These are phyloP conservation scores for Nixonia krombeini DNA, from an alignment of 1,140 invertebrate species.

Conservation along the genomic window DNA sequence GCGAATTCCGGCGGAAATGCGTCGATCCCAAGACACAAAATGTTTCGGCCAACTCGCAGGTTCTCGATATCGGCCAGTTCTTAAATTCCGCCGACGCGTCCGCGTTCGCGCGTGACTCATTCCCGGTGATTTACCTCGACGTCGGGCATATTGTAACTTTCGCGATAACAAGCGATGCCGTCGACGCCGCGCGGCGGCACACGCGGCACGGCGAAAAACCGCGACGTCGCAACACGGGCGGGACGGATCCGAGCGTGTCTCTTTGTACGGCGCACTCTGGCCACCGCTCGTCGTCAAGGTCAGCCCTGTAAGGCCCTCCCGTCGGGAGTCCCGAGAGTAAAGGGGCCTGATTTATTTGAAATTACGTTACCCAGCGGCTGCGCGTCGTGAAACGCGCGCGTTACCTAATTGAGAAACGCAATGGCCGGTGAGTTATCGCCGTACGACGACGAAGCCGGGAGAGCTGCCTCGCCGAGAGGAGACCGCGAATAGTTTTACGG, in stretches of 20 bases:
- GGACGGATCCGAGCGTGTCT: neutral
- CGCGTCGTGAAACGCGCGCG: constrained; percentile 31
- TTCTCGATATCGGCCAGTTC: no score
- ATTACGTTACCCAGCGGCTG: constrained; percentile 58
- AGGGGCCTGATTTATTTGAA: constrained; percentile 67
- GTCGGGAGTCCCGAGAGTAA: constrained; percentile 39
- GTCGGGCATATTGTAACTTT: neutral
- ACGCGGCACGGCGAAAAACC: neutral
- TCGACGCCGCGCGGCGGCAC: no score
- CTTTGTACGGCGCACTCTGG: constrained; percentile 16
- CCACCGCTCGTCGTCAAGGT: constrained; percentile 35
- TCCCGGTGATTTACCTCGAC: no score
- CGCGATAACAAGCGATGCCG: no score
- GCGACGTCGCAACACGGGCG: neutral
- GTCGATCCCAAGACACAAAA: no score
- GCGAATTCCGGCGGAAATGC: no score
- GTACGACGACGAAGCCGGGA: constrained; percentile 27
- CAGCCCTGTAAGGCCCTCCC: constrained; percentile 37
- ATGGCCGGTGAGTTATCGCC: constrained; percentile 65
- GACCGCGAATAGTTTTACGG: constrained; percentile 62
- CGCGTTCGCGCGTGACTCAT: no score
- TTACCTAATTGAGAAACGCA: constrained; percentile 69
- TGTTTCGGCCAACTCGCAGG: no score
- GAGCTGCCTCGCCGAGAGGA: constrained; percentile 9
- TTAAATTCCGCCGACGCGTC: no score